Base-by-base conservation (phyloP, 2,888 invertebrate species). In the Leptopilina drosophilae region DNA sequence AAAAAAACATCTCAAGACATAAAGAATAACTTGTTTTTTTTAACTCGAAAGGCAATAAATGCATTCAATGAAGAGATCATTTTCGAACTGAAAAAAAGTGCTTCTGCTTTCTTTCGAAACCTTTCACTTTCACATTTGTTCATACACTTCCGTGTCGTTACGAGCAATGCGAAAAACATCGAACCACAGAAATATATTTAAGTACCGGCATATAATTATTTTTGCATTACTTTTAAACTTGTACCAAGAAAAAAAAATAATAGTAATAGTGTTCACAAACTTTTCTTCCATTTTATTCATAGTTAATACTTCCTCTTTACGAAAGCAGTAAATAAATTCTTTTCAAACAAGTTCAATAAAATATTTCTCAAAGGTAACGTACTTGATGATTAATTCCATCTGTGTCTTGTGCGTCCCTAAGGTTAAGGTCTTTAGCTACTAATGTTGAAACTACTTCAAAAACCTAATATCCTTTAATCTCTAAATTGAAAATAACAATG, bases 71-170 rank as follows among this genome's bases (percentile, higher is more conserved):
- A 26, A 15, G 9, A 11, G 11, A 64, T 64, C 33, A 12, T 64
- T 64, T 64, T 64, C 40, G 11, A 11, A 11, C 11, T 33, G 15
- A n/a, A 62, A 62, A 40, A 33, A 64, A 64, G 20, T 26, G 53
- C 6, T n/a, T 69, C 26, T 64, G 33, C 26, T 26, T 77, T 77
- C 76, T 77, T 76, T 73, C 56, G 78, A 67, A 73, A 81, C 81
- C 81, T 82, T 82, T 82, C 82, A 81, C 81, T 82, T 82, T 81
- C 78, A 42, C 67, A 69, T 66, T 78, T 67, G 46, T 62, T n/a
- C 59, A 26, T 46, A 49, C 33, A 75, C 77, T 78, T 78, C 78
- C 81, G 81, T 66, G 76, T 79, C 53, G 53, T 73, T 73, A 56
- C 56, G 56, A 26, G 20, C 14, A 73, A 62, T 56, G 69, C 26